These are phyloP conservation scores for Acropternis orthonyx DNA, from an alignment of 2,797 vertebrate species.

Conservation along the genomic window DNA sequence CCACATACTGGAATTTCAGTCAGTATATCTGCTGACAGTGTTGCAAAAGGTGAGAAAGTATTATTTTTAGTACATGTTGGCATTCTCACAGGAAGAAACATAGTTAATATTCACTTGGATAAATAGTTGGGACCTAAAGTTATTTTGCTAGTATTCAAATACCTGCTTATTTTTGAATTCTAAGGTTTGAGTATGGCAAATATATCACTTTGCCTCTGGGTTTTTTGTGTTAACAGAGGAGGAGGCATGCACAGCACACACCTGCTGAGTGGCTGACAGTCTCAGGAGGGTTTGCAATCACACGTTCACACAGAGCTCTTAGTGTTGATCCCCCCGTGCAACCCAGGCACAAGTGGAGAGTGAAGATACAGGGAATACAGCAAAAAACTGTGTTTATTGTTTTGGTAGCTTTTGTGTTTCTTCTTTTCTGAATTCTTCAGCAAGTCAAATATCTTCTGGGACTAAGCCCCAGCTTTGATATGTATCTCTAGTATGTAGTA, in stretches of 20 bases:
- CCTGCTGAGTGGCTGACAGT: not conserved
- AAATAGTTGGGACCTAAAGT: not conserved
- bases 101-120: not conserved
- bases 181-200: not conserved
- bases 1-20: not conserved
- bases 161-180: not conserved
- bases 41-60: not conserved
- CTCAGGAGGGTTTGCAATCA: not conserved
- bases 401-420: not conserved
- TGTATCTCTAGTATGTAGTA: fast-evolving
- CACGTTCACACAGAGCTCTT: not conserved
- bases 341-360: not conserved
- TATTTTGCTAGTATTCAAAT: not conserved
- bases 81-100: not conserved
- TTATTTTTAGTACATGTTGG: not conserved
- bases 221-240: not conserved
- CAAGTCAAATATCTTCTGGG: not conserved
- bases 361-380: not conserved
- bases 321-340: not conserved
- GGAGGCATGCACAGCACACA: not conserved
- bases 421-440: not conserved
- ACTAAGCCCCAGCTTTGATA: not conserved
- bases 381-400: not conserved
- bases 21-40: not conserved
- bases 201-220: fast-evolving